Evolutionary conservation across 2,888 invertebrate genomes (phyloP).

Genomic region (Trichacis sp.): DNA sequence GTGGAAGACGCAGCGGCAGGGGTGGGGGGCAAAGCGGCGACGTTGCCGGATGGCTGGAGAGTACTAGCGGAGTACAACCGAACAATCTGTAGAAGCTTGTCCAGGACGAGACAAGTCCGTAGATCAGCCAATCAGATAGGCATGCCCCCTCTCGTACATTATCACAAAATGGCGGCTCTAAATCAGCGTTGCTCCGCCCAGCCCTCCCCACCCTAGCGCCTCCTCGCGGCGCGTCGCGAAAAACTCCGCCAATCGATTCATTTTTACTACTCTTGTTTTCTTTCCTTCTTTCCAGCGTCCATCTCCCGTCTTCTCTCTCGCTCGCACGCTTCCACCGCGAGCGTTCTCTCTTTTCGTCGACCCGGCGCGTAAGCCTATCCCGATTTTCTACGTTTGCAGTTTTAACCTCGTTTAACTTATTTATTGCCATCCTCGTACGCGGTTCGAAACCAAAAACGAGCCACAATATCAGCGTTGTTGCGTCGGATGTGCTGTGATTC

Average conservation of each 20-base stretch:
- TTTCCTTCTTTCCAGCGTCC: constrained; percentile 33
- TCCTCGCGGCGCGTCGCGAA: constrained; percentile 62
- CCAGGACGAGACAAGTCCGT: constrained; percentile 67
- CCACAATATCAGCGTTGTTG: constrained; percentile 35
- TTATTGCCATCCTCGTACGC: constrained; percentile 32
- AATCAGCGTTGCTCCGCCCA: constrained; percentile 69
- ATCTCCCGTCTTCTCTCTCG: constrained; percentile 9
- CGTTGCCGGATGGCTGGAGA: constrained; percentile 61
- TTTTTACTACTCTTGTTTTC: constrained; percentile 66
- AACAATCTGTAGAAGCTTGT: constrained; percentile 69
- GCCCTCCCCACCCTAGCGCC: constrained; percentile 55
- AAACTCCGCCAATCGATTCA: constrained; percentile 70
- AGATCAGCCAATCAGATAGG: constrained; percentile 70
- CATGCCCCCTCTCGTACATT: constrained; percentile 65
- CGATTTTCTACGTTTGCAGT: constrained; percentile 31
- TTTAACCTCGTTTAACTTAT: constrained; percentile 28
- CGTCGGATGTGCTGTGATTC: constrained; percentile 19
- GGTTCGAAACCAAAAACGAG: constrained; percentile 36
- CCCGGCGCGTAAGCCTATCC: constrained; percentile 22
- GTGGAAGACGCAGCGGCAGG: constrained; percentile 12
- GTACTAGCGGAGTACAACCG: constrained; percentile 63
- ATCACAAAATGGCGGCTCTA: constrained; percentile 70
- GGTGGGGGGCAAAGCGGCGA: constrained; percentile 30
- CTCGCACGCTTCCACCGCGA: constrained; percentile 10
- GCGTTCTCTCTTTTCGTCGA: constrained; percentile 8